A percentile compares a stretch with the other conserved stretches of the same genome.
These are phyloP conservation scores for Lacerta bilineata DNA, from an alignment of 2,797 vertebrate genomes.

Conservation along the genomic window DNA sequence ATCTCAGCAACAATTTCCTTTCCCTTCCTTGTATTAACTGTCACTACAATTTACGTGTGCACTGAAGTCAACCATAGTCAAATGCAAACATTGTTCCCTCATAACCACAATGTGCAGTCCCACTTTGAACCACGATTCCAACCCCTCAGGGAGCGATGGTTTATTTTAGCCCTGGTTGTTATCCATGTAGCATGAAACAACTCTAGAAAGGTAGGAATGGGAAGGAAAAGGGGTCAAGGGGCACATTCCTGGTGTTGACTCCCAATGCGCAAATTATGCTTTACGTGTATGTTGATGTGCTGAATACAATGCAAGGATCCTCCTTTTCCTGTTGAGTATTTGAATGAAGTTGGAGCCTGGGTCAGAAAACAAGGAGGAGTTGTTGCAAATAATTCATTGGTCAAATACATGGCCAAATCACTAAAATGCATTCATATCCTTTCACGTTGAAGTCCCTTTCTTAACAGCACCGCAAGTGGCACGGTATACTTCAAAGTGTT, in stretches of 20 bases:
- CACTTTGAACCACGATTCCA: background rate
- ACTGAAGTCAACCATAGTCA: background rate
- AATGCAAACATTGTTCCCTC: background rate
- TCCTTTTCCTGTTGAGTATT: background rate
- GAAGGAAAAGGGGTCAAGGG: background rate
- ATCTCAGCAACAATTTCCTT: background rate
- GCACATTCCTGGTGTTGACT: background rate
- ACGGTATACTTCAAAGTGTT: background rate
- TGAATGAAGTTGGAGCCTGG: background rate
- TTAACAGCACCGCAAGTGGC: no score
- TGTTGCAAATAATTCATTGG: background rate
- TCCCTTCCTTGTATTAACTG: background rate
- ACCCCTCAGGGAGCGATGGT: background rate
- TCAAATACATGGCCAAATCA: background rate
- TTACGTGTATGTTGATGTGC: background rate
- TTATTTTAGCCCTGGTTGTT: background rate
- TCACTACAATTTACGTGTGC: background rate
- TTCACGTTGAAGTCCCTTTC: background rate
- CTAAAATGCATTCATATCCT: background rate
- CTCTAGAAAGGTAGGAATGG: no score
- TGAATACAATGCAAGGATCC: background rate
- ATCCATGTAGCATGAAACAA: background rate
- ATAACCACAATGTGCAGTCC: background rate
- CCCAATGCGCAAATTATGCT: background rate
- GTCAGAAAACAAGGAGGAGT: background rate